Conservation (phyloP, 2,888 invertebrate genomes). For the Nezara viridula region DNA sequence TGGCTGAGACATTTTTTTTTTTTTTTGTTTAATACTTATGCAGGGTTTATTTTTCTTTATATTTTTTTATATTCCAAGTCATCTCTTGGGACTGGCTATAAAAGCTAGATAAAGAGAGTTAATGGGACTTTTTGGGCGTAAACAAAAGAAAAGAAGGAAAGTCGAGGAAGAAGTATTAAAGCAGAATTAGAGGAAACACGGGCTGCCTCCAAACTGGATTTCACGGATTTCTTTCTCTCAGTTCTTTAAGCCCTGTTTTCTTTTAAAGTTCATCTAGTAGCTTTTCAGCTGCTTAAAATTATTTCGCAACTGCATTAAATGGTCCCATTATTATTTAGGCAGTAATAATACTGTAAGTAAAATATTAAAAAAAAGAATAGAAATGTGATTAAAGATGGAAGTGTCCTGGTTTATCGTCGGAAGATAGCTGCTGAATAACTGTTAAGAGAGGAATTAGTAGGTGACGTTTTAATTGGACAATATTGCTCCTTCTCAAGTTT, state of each 20-base stretch:
- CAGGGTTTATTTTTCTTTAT: not conserved
- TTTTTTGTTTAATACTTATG: not conserved
- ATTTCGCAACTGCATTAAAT: no score
- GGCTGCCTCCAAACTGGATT: not conserved
- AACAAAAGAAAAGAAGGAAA: not conserved
- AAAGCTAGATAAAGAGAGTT: not conserved
- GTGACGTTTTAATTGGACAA: not conserved
- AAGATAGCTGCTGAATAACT: not conserved
- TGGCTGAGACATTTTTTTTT: not conserved
- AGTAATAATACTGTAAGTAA: not conserved
- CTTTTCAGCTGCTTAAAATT: not conserved
- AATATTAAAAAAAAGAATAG: not conserved
- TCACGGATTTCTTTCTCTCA: not conserved
- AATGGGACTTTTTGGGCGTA: conserved; percentile 8
- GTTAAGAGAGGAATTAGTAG: not conserved
- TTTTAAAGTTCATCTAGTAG: conserved; percentile 15
- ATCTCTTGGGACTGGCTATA: not conserved
- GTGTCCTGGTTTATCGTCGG: not conserved
- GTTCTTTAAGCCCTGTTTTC: not conserved
- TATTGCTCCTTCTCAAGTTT: not conserved
- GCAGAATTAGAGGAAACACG: conserved; percentile 27
- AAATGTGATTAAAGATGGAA: not conserved
- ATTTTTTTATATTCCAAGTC: not conserved
- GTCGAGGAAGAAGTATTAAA: not conserved
- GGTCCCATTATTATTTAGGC: not conserved